Evolutionary conservation across 2,113 vertebrate species (phyloP), one percentile per base, ranked within the genome.

Genomic region (Thalassarche chlororhynchos): DNA sequence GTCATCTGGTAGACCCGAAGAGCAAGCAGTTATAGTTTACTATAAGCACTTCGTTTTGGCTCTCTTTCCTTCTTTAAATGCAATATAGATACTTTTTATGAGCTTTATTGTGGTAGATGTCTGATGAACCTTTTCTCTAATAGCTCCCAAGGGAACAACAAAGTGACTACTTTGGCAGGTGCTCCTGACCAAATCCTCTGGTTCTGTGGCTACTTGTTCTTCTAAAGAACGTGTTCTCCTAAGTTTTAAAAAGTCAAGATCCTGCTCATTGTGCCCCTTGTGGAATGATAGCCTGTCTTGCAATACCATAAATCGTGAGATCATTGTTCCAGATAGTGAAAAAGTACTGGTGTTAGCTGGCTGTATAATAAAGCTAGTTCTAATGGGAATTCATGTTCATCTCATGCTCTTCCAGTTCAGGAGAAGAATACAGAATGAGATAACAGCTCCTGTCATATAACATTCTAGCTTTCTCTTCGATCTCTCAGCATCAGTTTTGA

Each of bases 331-430:
- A 94, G 87, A 78, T 87, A 94, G 84, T 92, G 89, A 74, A 81
- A 84, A 96, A 84, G 38, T 84, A 81, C 46, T 81, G 76, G 69
- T 91, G 84, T 74, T 97, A 87, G 74, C 80, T 89, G 89, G 51
- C 77, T 91, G 69, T 94, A 70, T 87, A 96, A 94, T 95, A 89
- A 97, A 93, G 36, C 72, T 82, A 17, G 51, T 84, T 89, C 87
- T 96, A 95, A 96, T 87, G 93, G 93, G 94, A 96, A 94, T 95
- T 91, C 55, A 18, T 89, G 94, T 77, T 96, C 80, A n/a, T 92
- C 93, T 95, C 64, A 87, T 89, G 60, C 61, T 89, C 76, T 94
- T 87, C 91, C 80, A 91, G 77, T 84, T 71, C 87, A 94, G 69
- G 47, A 89, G 79, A 57, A 92, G 91, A 96, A 96, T 94, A 87